phyloP scores from a whole-genome alignment of 1,140 invertebrate genomes.

The Nasonia giraulti region DNA sequence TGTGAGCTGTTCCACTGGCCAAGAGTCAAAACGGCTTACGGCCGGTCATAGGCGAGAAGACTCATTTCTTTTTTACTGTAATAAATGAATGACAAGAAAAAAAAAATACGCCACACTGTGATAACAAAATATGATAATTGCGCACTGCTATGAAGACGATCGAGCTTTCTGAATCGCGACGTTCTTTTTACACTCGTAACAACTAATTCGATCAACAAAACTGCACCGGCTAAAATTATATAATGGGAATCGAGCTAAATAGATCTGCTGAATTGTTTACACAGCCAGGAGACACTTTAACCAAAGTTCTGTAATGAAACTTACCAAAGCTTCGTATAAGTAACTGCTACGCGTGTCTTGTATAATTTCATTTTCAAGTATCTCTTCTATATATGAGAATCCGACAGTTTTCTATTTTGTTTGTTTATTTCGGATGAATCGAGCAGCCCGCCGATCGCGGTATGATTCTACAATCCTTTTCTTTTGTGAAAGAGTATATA shows the following conservation, averaged over 20 bases:
- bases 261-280: conserved; percentile 18
- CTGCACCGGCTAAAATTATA: background rate
- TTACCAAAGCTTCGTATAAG: conserved; percentile 62
- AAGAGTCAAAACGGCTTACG: background rate
- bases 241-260: conserved; percentile 7
- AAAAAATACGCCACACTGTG: conserved; percentile 56
- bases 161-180: conserved; percentile 22
- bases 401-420: background rate
- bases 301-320: conserved; percentile 40
- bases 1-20: background rate
- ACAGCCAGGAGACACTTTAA: conserved; percentile 1
- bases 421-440: conserved; percentile 54
- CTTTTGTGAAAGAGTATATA: conserved; percentile 54
- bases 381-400: conserved; percentile 34
- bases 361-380: conserved; percentile 35
- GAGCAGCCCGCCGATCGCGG: conserved; percentile 62
- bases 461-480: conserved; percentile 55
- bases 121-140: conserved; percentile 49
- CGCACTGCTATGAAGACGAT: conserved; percentile 53
- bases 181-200: background rate
- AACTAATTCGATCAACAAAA: background rate
- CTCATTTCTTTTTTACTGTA: conserved; percentile 34
- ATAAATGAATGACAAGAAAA: conserved; percentile 12
- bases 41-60: background rate
- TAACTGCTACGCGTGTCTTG: conserved; percentile 35